A percentile compares a stretch with the other conserved stretches of the same genome.
phyloP scores from a whole-genome alignment of 2,113 vertebrate genomes.

The Sprattus sprattus region DNA sequence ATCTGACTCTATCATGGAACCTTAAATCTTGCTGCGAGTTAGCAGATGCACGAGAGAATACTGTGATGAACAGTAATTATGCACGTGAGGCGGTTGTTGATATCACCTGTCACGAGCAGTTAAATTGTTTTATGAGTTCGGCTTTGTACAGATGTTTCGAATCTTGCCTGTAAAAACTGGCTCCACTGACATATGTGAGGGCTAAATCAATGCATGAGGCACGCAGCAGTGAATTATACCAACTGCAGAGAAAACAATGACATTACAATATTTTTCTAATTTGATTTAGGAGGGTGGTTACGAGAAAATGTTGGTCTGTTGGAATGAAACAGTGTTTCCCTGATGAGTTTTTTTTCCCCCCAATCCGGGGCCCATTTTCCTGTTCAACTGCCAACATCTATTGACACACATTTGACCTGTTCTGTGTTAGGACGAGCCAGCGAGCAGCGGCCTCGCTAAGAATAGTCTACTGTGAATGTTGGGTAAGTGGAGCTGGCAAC shows the following conservation, averaged over 20 bases:
- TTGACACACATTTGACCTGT: slow-evolving; percentile 12
- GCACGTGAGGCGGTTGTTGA: neutral
- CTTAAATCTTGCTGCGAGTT: neutral
- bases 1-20: neutral
- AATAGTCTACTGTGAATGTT: neutral
- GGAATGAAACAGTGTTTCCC: neutral
- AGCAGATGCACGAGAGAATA: neutral
- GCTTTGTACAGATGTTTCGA: neutral
- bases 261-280: neutral
- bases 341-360: neutral
- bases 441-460: neutral
- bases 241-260: neutral
- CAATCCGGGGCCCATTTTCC: neutral
- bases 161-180: neutral
- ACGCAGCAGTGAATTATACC: neutral
- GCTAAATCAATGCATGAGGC: neutral
- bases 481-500: slow-evolving; percentile 1
- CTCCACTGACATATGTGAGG: neutral
- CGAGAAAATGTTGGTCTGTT: neutral
- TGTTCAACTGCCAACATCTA: slow-evolving; percentile 6
- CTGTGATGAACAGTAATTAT: neutral
- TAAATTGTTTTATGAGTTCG: neutral
- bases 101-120: neutral
- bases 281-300: neutral
- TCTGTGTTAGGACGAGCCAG: slow-evolving; percentile 4